Conservation (phyloP, 2,888 invertebrate genomes). For the Tenthredo notha region DNA sequence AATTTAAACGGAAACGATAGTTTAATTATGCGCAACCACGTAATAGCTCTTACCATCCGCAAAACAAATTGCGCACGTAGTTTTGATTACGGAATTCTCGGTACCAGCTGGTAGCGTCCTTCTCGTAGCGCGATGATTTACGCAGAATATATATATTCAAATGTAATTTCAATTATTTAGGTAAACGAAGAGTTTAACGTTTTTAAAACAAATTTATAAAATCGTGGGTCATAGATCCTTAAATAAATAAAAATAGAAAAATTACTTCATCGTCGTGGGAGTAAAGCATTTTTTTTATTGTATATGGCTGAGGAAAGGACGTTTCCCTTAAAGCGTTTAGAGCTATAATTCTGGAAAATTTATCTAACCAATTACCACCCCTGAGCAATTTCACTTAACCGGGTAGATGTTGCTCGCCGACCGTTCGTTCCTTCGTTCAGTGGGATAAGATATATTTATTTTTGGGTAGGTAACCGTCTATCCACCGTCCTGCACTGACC, state of each 20-base stretch:
- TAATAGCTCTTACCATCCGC: slow-evolving; percentile 36
- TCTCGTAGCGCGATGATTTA: neutral
- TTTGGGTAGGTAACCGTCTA: slow-evolving; percentile 5
- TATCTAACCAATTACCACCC: slow-evolving; percentile 48
- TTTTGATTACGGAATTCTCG: slow-evolving; percentile 34
- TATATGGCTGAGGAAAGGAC: neutral
- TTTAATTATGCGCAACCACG: slow-evolving; percentile 49
- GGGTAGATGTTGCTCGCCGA: slow-evolving; percentile 9
- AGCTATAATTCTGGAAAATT: slow-evolving; percentile 38
- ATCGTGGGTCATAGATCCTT: neutral
- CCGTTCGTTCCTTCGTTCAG: slow-evolving; percentile 11
- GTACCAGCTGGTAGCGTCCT: neutral
- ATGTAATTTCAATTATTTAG: neutral
- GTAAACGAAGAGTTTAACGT: neutral
- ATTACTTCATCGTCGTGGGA: neutral
- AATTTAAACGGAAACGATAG: slow-evolving; percentile 48
- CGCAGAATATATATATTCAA: neutral
- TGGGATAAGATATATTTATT: slow-evolving; percentile 49
- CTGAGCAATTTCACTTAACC: slow-evolving; percentile 49
- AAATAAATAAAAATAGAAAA: neutral
- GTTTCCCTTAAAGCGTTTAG: slow-evolving; percentile 5
- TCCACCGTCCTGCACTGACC: neutral
- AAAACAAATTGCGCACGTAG: slow-evolving; percentile 35
- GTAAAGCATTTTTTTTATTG: neutral
- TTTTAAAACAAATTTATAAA: neutral